Evolutionary conservation across 2,888 invertebrate genomes (phyloP).

Genomic region (Gari tellinella): DNA sequence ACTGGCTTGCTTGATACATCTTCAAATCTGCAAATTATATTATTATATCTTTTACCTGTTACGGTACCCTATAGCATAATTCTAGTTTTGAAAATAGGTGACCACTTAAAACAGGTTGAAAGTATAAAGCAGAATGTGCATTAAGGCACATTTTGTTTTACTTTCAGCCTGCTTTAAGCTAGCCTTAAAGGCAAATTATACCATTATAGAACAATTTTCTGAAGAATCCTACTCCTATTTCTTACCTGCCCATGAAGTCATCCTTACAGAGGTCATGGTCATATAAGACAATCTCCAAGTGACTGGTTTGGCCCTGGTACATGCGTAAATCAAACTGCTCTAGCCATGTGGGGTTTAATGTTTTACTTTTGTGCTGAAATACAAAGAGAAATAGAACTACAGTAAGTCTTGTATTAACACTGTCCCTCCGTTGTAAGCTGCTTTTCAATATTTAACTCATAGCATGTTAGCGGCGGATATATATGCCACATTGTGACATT

Average conservation of each 20-base stretch:
- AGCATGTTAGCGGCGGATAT: too few species aligned
- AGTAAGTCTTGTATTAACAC: too few species aligned
- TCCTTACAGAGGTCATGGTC: constrained; percentile 94
- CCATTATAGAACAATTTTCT: not conserved
- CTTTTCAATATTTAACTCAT: too few species aligned
- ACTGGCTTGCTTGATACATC: too few species aligned
- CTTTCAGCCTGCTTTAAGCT: too few species aligned
- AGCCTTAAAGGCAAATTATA: not conserved
- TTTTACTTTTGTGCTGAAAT: constrained; percentile 88
- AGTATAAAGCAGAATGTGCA: too few species aligned
- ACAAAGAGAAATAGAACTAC: too few species aligned
- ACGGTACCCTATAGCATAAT: not conserved
- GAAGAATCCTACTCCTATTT: not conserved
- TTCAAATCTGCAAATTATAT: too few species aligned
- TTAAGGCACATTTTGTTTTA: too few species aligned
- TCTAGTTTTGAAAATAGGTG: not conserved
- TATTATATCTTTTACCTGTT: not conserved
- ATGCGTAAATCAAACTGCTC: constrained; percentile 99
- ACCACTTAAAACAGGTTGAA: too few species aligned
- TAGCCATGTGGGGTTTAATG: constrained; percentile 95
- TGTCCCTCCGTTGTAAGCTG: too few species aligned
- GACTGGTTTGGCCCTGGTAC: constrained; percentile 96
- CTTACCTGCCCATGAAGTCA: constrained; percentile 92
- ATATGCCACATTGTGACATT: too few species aligned
- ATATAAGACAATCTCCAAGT: constrained; percentile 96